Evolutionary conservation across 1,140 invertebrate species (phyloP), one percentile per base, ranked within the genome.

Genomic region (Dolichoris vasculosae): DNA sequence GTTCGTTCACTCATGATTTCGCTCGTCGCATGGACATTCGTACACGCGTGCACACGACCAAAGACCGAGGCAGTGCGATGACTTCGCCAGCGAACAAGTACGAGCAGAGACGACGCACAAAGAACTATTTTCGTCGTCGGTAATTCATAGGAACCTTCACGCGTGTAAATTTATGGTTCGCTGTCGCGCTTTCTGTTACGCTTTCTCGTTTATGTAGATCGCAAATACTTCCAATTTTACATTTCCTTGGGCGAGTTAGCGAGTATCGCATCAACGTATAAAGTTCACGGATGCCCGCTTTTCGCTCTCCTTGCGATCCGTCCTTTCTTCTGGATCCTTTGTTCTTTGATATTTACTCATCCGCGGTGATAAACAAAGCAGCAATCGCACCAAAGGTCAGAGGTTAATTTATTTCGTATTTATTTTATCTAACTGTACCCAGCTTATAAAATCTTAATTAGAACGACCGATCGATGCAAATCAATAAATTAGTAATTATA

Each of bases 111-210:
- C 77, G 30, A 20, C 77, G 38, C 32, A 69, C 59, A 69, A 81
- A 69, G 79, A 81, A 71, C 79, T 81, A 71, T 82, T 82, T 82
- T 75, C 23, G 69, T 59, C 48, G 32, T 30, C 30, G 69, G 48
- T 32, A 51, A 73, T 48, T 55, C 67, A 73, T 35, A 55, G 80
- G 48, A 40, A 73, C 15, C 69, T 35, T 20, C 23, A 20, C 2
- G 23, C 17, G 0, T 23, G 9, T 9, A 73, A 73, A 73, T 73
- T 73, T 69, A 69, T 69, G 15, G 32, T 20, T 30, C 67, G 35
- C 67, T 69, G 67, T 43, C 69, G 38, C 40, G 26, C 38, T 6
- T 40, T 9, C 38, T n/a, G 77, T 2, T 38, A 51, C 69, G 69
- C 69, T 43, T 35, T 63, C 55, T 64, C 76, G 48, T 26, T 9